Percentiles rank a stretch among this genome's conserved stretches.
Conservation (phyloP, 2,888 invertebrate species). For the Tenthredo amoena region DNA sequence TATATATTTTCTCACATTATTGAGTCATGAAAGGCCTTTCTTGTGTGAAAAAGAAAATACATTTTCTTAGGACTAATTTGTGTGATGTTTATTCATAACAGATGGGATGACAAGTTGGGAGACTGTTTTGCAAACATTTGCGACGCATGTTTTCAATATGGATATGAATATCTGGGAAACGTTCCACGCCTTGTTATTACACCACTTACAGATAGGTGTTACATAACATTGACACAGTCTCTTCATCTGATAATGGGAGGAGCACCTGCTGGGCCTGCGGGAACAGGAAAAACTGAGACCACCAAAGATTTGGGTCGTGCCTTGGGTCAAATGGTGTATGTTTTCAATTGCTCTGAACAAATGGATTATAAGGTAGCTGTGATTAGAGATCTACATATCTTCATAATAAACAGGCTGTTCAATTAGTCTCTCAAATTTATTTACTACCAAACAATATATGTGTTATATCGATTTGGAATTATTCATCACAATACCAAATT, state of each 20-base stretch:
- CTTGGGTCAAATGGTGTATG: conserved; percentile 97
- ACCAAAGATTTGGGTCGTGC: conserved; percentile 97
- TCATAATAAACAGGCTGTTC: not conserved
- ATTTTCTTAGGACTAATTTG: not conserved
- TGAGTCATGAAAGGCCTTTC: not conserved
- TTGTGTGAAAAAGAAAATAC: not conserved
- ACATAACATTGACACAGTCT: conserved; percentile 96
- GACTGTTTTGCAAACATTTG: conserved; percentile 97
- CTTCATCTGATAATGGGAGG: conserved; percentile 97
- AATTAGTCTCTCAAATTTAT: not conserved
- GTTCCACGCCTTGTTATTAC: conserved; percentile 96
- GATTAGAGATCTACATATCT: not conserved
- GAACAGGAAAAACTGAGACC: conserved; percentile 98
- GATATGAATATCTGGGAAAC: conserved; percentile 96
- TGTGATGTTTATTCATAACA: conserved; percentile 56
- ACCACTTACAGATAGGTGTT: conserved; percentile 96
- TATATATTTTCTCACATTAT: not conserved
- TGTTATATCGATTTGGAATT: not conserved
- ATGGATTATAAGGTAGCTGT: conserved; percentile 93
- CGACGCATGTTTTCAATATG: conserved; percentile 95
- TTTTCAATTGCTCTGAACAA: conserved; percentile 98
- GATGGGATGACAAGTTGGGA: conserved; percentile 90
- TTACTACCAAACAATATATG: not conserved
- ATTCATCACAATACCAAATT: not conserved
- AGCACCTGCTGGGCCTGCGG: conserved; percentile 97